Evolutionary conservation across 2,797 vertebrate species (phyloP), one percentile per base, ranked within the genome.

Genomic region (Enteromius radiatus): DNA sequence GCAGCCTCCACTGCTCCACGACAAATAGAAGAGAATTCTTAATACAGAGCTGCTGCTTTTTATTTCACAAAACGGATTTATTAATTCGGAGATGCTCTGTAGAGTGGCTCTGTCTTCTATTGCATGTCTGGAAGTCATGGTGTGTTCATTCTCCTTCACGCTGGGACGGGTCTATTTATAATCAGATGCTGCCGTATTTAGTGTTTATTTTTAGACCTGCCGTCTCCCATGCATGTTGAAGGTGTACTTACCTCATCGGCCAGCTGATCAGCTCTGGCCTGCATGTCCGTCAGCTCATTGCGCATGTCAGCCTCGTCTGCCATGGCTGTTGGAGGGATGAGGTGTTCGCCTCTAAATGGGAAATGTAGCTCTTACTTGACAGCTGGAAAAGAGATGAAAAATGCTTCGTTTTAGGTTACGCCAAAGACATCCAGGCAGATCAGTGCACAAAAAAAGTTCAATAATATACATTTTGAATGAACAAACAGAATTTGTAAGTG

Each of bases 281-380:
- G 98, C 96, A 99, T 97, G 93, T 98, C 97, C 26, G 97, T 93
- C 93, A 99, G 92, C 92, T 99, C 98, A 92, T 98, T 99, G 93
- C 98, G 97, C 98, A 99, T 99, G 88, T 99, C 97, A 0, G 97
- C 92, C 15, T 99, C 97, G 76, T 99, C 97, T 1, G 97, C 98
- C 98, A 99, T 99, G 89, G 88, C 89, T 84, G 88, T 76, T 86
- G 90, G 82, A 88, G 91, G 87, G 88, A 87, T 87, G 84, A 79
- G 88, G 84, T 1, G n/a, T 90, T 89, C 83, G 76, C 83, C 85
- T 80, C 89, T 87, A 89, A 90, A 88, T 81, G 90, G 78, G 83
- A 89, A 89, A 5, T 19, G 64, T 80, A 70, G 67, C 41, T 81
- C 28, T 78, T 85, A 80, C 75, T 64, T 65, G 49, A 86, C 59